Evolutionary conservation across 2,888 invertebrate species (phyloP).

Genomic region (Metalampra italica): DNA sequence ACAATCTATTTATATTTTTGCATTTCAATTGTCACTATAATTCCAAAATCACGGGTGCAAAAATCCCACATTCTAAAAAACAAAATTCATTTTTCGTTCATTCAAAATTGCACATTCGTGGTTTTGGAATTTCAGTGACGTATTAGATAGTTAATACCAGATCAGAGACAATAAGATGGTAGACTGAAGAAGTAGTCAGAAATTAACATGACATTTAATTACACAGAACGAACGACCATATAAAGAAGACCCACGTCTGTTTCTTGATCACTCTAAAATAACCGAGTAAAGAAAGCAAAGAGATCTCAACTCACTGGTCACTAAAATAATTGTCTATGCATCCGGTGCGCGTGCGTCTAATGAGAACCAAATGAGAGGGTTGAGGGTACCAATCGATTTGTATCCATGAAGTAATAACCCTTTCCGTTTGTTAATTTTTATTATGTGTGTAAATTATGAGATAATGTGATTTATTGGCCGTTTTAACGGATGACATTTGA

Average conservation of each 20-base stretch:
- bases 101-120: too few relatives aligned
- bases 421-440: slow-evolving; percentile 51
- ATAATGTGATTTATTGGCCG: background rate
- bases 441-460: slow-evolving; percentile 19
- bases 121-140: too few relatives aligned
- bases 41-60: too few relatives aligned
- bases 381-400: slow-evolving; percentile 66
- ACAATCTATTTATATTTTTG: too few relatives aligned
- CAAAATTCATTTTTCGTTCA: too few relatives aligned
- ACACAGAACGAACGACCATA: slow-evolving; percentile 10
- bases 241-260: slow-evolving; percentile 17
- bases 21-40: too few relatives aligned
- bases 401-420: slow-evolving; percentile 65
- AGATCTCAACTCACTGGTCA: slow-evolving; percentile 53
- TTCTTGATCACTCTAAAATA: slow-evolving; percentile 18
- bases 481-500: too few relatives aligned
- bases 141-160: too few relatives aligned
- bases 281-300: slow-evolving; percentile 39
- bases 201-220: slow-evolving; percentile 14
- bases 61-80: too few relatives aligned
- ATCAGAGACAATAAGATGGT: too few relatives aligned
- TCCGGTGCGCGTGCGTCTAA: slow-evolving; percentile 59
- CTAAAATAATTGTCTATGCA: slow-evolving; percentile 62
- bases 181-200: slow-evolving; percentile 12
- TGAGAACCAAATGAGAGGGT: slow-evolving; percentile 74